Percentiles rank a stretch among this genome's conserved stretches.
Evolutionary conservation across 2,888 invertebrate species (phyloP).

Genomic region (Anthrax anthrax): DNA sequence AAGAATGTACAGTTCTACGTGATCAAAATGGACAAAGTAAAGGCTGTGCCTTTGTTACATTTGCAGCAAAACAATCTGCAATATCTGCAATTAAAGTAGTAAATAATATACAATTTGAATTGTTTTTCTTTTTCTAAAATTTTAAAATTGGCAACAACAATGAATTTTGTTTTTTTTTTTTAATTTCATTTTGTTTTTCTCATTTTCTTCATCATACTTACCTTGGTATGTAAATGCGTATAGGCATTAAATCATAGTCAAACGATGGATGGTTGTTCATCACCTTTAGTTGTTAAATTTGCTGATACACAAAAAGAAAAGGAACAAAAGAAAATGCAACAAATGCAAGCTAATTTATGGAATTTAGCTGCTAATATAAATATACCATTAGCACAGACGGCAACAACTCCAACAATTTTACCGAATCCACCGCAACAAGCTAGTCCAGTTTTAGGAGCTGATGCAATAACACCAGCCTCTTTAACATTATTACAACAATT

Average conservation of each 20-base stretch:
- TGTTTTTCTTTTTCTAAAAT: neutral
- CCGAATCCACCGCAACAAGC: slow-evolving; percentile 34
- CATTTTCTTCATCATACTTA: neutral
- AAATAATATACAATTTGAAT: slow-evolving; percentile 5
- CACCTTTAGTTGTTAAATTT: slow-evolving; percentile 96
- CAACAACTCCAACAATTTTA: slow-evolving; percentile 37
- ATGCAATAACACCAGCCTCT: slow-evolving; percentile 44
- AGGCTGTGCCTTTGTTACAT: slow-evolving; percentile 99
- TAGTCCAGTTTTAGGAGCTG: slow-evolving; percentile 34
- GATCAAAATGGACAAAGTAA: slow-evolving; percentile 92
- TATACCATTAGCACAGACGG: slow-evolving; percentile 37
- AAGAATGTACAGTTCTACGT: slow-evolving; percentile 94
- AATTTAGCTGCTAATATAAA: slow-evolving; percentile 50
- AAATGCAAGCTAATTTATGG: slow-evolving; percentile 87
- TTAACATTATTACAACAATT: slow-evolving; percentile 50
- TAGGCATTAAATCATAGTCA: slow-evolving; percentile 88
- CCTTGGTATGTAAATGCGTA: neutral
- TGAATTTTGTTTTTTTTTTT: neutral
- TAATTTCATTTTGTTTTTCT: too few relatives aligned
- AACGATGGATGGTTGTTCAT: slow-evolving; percentile 99
- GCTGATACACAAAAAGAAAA: slow-evolving; percentile 99
- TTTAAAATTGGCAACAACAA: neutral
- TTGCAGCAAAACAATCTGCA: slow-evolving; percentile 92
- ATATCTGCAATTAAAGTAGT: slow-evolving; percentile 88
- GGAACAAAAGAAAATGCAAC: slow-evolving; percentile 89